Evolutionary conservation across 2,113 vertebrate species (phyloP).

Genomic region (Anguilla japonica): DNA sequence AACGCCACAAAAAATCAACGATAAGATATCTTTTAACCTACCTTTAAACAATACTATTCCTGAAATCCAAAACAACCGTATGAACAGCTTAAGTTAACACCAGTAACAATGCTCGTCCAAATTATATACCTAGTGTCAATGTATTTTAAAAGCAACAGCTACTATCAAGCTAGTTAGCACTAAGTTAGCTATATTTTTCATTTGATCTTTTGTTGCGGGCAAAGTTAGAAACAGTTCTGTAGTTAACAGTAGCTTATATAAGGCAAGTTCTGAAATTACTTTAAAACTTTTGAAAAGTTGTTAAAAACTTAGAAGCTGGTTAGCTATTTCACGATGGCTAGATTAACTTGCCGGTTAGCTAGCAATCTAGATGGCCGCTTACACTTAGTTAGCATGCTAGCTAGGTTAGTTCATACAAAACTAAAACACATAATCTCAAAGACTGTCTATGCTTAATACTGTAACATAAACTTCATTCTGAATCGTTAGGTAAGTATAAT

Average conservation of each 20-base stretch:
- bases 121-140: no score
- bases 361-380: not conserved
- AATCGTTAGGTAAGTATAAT: not conserved
- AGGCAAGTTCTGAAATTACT: not conserved
- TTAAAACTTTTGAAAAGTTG: slow-evolving; percentile 4
- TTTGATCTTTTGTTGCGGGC: not conserved
- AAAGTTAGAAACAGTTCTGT: not conserved
- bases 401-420: not conserved
- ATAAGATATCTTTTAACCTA: no score
- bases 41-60: no score
- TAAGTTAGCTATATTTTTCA: not conserved
- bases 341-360: not conserved
- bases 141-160: not conserved
- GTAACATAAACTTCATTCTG: not conserved
- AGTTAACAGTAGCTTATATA: not conserved
- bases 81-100: no score
- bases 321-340: not conserved
- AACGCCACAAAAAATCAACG: no score
- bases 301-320: not conserved
- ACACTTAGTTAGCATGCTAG: not conserved
- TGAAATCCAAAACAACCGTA: not conserved
- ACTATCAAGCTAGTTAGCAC: not conserved
- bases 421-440: not conserved
- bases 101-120: no score
- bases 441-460: not conserved